Evolutionary conservation across 1,140 invertebrate species (phyloP), one percentile per base, ranked within the genome.

Genomic region (Olivierus martensii): DNA sequence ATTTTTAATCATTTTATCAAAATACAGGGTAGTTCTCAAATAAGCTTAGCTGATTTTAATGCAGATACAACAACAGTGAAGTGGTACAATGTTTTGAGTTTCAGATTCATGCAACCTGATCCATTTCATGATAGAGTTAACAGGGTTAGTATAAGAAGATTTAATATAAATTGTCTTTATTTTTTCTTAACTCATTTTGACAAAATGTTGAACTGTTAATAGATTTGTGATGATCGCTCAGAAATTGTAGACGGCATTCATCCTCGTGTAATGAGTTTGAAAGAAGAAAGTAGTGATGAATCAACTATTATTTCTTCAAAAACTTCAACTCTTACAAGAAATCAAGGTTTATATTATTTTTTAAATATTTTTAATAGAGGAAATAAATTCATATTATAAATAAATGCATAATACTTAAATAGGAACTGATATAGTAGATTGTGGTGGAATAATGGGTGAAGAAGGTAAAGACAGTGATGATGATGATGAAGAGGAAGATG

Each of bases 231-330:
- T 42, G 37, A 73, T 71, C 12, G 71, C 76, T 43, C 67, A 42
- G 51, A 49, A 37, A 37, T 53, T 14, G 46, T 39, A 39, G 56
- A 57, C 11, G 46, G 48, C 12, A 34, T 57, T 17, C 34, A 52
- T 39, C 42, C 36, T n/a, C 52, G 52, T 22, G 39, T 51, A 21
- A 57, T 54, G 35, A 51, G 46, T 19, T 39, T 59, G 9, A 70
- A 74, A 65, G 90, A 94, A 66, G 91, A 95, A 68, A 94, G 90
- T 61, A 93, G 88, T 54, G 92, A 96, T 69, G 92, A 95, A 65
- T 92, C 87, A 11, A 96, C 91, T 0, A 88, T 95, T 52, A 94
- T 94, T 52, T 94, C 90, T 15, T 91, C 87, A 17, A 89, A 94
- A 69, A 94, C 91, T 0, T 94, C 90, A 1, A 96, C 92, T 0